Conservation (phyloP, 2,113 vertebrate species). For the Pelobates fuscus region DNA sequence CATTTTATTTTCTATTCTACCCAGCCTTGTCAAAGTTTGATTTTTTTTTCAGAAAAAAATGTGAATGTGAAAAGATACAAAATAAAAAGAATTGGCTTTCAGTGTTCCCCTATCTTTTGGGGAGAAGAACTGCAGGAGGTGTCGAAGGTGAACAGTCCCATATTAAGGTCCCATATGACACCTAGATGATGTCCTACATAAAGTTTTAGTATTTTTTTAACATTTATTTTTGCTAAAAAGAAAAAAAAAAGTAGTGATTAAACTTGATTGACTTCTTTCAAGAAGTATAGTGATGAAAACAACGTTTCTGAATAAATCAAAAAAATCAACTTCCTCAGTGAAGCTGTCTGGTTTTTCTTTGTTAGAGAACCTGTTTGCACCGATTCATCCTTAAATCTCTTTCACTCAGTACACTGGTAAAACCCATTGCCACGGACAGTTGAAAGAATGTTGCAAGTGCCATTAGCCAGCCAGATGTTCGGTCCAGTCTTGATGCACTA, state of each 20-base stretch:
- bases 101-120: not conserved
- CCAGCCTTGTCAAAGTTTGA: slow-evolving; percentile 51
- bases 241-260: slow-evolving; percentile 22
- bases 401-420: slow-evolving; percentile 57
- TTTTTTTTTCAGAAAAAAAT: slow-evolving; percentile 50
- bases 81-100: slow-evolving; percentile 10
- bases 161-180: slow-evolving; percentile 42
- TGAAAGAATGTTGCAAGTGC: slow-evolving; percentile 61
- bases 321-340: slow-evolving; percentile 18
- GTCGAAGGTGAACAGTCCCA: slow-evolving; percentile 54
- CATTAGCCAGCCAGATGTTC: slow-evolving; percentile 64
- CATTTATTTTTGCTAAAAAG: slow-evolving; percentile 13
- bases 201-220: slow-evolving; percentile 53
- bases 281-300: not conserved
- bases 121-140: not conserved
- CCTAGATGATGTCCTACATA: slow-evolving; percentile 56
- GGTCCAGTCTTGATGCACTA: slow-evolving; percentile 68
- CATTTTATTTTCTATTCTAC: slow-evolving; percentile 12
- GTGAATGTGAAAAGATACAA: slow-evolving; percentile 2
- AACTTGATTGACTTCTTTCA: not conserved
- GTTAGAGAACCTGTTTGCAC: slow-evolving; percentile 60
- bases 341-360: slow-evolving; percentile 14
- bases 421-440: slow-evolving; percentile 62
- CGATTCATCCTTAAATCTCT: slow-evolving; percentile 61
- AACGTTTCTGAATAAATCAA: slow-evolving; percentile 17